Evolutionary conservation across 2,888 invertebrate species (phyloP).

Genomic region (Sminthurinus aureus): DNA sequence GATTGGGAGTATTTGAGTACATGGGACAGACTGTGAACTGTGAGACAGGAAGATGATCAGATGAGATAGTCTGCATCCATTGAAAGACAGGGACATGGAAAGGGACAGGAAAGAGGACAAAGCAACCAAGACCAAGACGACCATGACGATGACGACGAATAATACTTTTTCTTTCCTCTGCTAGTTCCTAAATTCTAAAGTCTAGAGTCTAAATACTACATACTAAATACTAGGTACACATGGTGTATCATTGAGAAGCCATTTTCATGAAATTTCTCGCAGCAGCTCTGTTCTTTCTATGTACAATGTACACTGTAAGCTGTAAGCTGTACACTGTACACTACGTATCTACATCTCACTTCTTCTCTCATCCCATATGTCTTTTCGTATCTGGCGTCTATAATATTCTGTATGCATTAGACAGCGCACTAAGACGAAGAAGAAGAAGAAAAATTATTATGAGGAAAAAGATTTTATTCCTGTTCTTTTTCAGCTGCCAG

Average conservation of each 20-base stretch:
- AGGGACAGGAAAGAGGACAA: not conserved
- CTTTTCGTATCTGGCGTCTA: too few relatives aligned
- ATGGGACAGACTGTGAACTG: not conserved
- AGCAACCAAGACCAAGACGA: too few relatives aligned
- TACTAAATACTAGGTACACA: constrained; percentile 1
- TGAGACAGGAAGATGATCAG: not conserved
- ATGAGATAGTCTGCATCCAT: not conserved
- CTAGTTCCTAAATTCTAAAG: too few relatives aligned
- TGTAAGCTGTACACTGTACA: too few relatives aligned
- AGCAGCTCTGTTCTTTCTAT: not conserved
- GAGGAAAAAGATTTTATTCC: too few relatives aligned
- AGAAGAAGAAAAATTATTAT: not conserved
- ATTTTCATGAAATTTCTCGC: constrained; percentile 20
- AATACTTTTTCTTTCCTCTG: not conserved
- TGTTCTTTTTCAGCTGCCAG: not conserved
- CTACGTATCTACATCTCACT: too few relatives aligned
- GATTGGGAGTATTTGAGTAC: constrained; percentile 2
- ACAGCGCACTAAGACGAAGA: too few relatives aligned
- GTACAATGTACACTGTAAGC: too few relatives aligned
- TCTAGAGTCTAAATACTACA: too few relatives aligned
- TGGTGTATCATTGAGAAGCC: constrained; percentile 2
- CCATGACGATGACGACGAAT: not conserved
- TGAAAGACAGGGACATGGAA: not conserved
- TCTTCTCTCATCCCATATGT: too few relatives aligned
- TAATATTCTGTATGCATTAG: too few relatives aligned